These are phyloP conservation scores for Diplazon laetatorius DNA, from an alignment of 2,888 invertebrate genomes.

Conservation along the genomic window DNA sequence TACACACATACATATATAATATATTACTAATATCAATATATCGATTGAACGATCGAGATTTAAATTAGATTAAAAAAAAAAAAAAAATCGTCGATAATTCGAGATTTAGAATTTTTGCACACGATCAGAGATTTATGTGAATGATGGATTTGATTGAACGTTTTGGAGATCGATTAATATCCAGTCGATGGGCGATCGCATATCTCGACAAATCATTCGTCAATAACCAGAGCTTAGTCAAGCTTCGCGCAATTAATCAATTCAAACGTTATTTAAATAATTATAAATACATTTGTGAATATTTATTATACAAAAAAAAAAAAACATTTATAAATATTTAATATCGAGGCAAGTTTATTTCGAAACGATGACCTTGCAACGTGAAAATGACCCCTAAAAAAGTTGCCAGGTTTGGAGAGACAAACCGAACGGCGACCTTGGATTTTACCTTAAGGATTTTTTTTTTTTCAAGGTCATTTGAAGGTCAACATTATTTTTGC, in stretches of 20 bases:
- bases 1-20: too few species aligned
- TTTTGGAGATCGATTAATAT: neutral
- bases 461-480: too few species aligned
- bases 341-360: too few species aligned
- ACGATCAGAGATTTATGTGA: neutral
- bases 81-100: neutral
- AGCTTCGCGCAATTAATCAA: conserved; percentile 25
- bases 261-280: neutral
- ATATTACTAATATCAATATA: conserved; percentile 33
- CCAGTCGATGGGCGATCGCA: conserved; percentile 29
- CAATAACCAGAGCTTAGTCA: conserved; percentile 28
- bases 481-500: too few species aligned
- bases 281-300: too few species aligned
- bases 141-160: neutral
- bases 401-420: too few species aligned
- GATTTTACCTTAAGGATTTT: too few species aligned
- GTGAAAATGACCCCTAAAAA: too few species aligned
- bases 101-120: conserved; percentile 5
- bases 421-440: too few species aligned
- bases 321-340: too few species aligned
- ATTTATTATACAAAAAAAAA: too few species aligned
- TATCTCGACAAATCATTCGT: conserved; percentile 25
- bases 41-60: conserved; percentile 49
- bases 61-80: neutral
- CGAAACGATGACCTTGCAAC: too few species aligned